A percentile compares a stretch with the other conserved stretches of the same genome.
Conservation (phyloP, 2,888 invertebrate genomes). For the Seira ritae region DNA sequence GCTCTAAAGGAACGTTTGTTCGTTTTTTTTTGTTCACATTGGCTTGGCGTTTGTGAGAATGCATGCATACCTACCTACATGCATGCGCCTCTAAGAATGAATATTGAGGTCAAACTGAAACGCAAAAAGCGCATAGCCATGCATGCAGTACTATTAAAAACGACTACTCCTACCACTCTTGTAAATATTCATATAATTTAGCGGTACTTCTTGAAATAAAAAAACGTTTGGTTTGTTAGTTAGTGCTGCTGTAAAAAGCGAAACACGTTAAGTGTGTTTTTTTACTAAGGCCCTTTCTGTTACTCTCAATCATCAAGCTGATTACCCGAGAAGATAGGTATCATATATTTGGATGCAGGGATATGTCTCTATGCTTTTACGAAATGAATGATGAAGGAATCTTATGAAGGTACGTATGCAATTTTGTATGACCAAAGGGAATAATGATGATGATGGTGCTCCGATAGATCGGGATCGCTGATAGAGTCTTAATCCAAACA, state of each 20-base stretch:
- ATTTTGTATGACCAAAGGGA: no score
- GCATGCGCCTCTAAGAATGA: constrained; percentile 63
- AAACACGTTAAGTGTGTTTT: neutral
- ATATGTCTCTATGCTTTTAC: neutral
- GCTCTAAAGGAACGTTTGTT: neutral
- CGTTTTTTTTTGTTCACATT: neutral
- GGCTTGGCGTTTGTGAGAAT: neutral
- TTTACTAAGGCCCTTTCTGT: neutral
- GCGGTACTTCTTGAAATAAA: constrained; percentile 13
- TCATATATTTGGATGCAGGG: neutral
- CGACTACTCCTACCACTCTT: neutral
- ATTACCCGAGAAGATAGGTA: constrained; percentile 39
- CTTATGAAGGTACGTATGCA: neutral
- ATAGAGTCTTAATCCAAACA: no score
- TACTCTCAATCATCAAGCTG: neutral
- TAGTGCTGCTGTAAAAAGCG: no score
- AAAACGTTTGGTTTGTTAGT: neutral
- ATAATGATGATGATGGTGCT: constrained; percentile 20
- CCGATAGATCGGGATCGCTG: no score
- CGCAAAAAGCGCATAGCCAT: constrained; percentile 69
- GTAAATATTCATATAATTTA: neutral
- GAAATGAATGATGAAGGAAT: neutral
- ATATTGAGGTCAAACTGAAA: constrained; percentile 73
- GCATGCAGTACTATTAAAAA: neutral
- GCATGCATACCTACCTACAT: constrained; percentile 48